A percentile compares a stretch with the other conserved stretches of the same genome.
These are phyloP conservation scores for Dascillus cervinus DNA, from an alignment of 2,888 invertebrate genomes.

Conservation along the genomic window DNA sequence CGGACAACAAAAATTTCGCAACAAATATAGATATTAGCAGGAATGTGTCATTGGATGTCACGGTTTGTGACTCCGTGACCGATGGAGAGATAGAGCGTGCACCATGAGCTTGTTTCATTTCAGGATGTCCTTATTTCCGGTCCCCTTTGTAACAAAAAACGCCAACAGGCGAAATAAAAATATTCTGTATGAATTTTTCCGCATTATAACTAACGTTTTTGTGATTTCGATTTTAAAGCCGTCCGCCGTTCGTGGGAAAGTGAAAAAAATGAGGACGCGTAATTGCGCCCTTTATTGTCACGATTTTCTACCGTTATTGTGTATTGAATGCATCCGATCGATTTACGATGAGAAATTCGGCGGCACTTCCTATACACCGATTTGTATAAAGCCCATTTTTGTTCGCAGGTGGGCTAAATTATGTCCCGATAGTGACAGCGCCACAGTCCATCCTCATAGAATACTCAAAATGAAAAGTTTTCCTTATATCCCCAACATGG, in stretches of 20 bases:
- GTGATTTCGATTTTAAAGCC: no score
- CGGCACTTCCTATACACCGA: no score
- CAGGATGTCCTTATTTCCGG: conserved; percentile 33
- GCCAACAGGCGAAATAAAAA: no score
- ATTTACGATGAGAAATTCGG: no score
- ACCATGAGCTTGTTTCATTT: conserved; percentile 25
- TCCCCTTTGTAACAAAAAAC: conserved; percentile 19
- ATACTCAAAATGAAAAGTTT: conserved; percentile 53
- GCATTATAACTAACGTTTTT: no score
- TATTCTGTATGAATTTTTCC: no score
- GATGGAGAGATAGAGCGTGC: conserved; percentile 30
- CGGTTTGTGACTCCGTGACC: conserved; percentile 29
- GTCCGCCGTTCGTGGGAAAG: no score
- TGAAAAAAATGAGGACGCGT: no score
- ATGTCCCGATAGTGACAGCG: conserved; percentile 38
- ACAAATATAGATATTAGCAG: conserved; percentile 9
- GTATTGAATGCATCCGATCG: no score
- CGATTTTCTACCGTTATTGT: no score
- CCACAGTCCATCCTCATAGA: conserved; percentile 18
- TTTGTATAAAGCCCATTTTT: conserved; percentile 2
- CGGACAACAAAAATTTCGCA: no score
- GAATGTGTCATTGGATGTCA: conserved; percentile 33
- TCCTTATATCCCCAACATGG: conserved; percentile 56
- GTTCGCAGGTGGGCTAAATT: conserved; percentile 31
- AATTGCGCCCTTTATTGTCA: no score